These are phyloP conservation scores for Apus apus DNA, from an alignment of 2,113 vertebrate species.

Conservation along the genomic window DNA sequence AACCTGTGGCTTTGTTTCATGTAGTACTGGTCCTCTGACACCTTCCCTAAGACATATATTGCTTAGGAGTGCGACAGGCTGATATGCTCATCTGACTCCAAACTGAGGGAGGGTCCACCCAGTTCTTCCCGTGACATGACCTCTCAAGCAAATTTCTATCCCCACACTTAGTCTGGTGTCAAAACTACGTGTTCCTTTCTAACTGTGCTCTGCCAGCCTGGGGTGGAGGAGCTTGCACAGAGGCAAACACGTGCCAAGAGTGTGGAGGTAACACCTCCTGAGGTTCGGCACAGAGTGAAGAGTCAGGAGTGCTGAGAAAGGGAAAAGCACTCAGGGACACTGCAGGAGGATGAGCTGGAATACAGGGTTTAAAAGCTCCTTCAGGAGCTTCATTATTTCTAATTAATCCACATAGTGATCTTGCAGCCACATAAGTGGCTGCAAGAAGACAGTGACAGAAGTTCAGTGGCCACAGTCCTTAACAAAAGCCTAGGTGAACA, in stretches of 20 bases:
- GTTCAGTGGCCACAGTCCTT: neutral
- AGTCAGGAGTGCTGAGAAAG: neutral
- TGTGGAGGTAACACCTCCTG: fast-evolving
- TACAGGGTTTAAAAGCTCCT: neutral
- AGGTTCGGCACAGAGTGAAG: neutral
- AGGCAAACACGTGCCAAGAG: neutral
- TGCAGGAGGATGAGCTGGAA: neutral
- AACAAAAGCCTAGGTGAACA: neutral
- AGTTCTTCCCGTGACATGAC: neutral
- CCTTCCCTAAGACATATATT: neutral
- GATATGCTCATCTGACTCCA: neutral
- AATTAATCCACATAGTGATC: fast-evolving
- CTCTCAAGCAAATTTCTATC: neutral
- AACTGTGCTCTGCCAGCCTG: neutral
- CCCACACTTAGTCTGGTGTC: neutral
- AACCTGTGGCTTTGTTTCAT: neutral
- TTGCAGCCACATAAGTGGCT: too few relatives aligned
- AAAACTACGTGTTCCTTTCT: neutral
- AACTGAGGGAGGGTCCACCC: neutral
- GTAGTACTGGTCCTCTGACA: neutral
- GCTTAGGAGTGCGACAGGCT: neutral
- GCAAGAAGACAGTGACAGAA: neutral
- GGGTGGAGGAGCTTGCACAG: neutral
- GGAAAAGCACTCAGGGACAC: neutral
- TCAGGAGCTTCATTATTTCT: neutral